Percentiles rank a stretch among this genome's conserved stretches.
phyloP scores from a whole-genome alignment of 1,140 invertebrate species.

The Ceratitis capitata region DNA sequence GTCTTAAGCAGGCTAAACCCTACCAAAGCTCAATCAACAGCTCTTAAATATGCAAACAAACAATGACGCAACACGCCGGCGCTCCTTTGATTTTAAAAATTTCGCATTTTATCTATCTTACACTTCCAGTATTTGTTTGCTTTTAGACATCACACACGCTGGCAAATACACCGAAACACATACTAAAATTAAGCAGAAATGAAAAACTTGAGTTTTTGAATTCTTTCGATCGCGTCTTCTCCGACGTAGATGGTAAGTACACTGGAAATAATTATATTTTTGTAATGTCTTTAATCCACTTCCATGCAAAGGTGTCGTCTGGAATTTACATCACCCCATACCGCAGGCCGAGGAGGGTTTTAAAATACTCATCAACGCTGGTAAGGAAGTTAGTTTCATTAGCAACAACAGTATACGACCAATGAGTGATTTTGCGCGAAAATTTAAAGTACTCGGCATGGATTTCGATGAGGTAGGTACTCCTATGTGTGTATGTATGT shows the following conservation, averaged over 20 bases:
- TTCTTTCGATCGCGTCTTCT: slow-evolving; percentile 65
- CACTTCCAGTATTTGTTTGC: neutral
- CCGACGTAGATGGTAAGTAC: slow-evolving; percentile 65
- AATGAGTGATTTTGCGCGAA: slow-evolving; percentile 57
- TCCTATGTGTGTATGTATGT: neutral
- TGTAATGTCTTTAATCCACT: neutral
- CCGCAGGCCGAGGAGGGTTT: slow-evolving; percentile 68
- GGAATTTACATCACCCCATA: slow-evolving; percentile 65
- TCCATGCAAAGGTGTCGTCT: slow-evolving; percentile 71
- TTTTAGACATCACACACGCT: neutral
- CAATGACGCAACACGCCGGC: too few species aligned
- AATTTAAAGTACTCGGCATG: slow-evolving; percentile 58
- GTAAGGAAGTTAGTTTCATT: slow-evolving; percentile 76
- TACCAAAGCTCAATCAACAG: too few species aligned
- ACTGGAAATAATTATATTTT: neutral
- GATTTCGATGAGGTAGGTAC: slow-evolving; percentile 64
- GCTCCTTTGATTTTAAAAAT: too few species aligned
- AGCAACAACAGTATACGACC: slow-evolving; percentile 75
- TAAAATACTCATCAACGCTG: slow-evolving; percentile 68
- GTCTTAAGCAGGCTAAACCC: too few species aligned
- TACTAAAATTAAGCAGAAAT: slow-evolving; percentile 47
- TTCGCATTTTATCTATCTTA: too few species aligned
- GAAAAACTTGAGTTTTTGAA: slow-evolving; percentile 60
- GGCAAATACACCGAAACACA: slow-evolving; percentile 44
- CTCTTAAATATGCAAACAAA: too few species aligned